Conservation (phyloP, 2,797 vertebrate species). For the Scleropages formosus region DNA sequence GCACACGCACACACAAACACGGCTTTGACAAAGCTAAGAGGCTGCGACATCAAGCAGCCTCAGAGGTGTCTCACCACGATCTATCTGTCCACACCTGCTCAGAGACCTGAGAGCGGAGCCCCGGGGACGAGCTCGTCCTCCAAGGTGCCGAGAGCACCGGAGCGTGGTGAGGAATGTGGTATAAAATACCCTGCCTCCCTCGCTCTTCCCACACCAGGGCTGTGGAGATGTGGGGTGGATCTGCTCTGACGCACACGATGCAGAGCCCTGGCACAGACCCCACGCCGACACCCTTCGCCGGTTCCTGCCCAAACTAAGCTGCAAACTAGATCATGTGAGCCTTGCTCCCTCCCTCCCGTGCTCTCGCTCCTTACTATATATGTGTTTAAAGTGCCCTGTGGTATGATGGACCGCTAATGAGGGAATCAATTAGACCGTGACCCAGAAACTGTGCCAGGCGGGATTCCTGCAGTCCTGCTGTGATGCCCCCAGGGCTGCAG, state of each 20-base stretch:
- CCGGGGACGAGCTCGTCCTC: not conserved
- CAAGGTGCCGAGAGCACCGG: not conserved
- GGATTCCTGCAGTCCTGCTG: conserved; percentile 62
- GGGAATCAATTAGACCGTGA: conserved; percentile 88
- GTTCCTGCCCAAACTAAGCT: not conserved
- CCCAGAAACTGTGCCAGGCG: conserved; percentile 86
- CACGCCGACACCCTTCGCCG: not conserved
- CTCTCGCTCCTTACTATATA: conserved; percentile 36
- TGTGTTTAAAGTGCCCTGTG: conserved; percentile 71
- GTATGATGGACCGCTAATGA: conserved; percentile 79
- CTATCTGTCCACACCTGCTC: too few species aligned
- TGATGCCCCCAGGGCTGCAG: conserved; percentile 47
- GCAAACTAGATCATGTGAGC: not conserved
- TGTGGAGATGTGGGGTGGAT: not conserved
- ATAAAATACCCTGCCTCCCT: conserved; percentile 11
- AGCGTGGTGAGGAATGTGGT: not conserved
- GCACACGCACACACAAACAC: not conserved
- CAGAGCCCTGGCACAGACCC: not conserved
- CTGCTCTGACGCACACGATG: not conserved
- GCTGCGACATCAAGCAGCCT: too few species aligned
- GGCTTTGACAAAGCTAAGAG: not conserved
- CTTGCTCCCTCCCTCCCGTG: conserved; percentile 19
- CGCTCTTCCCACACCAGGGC: conserved; percentile 23
- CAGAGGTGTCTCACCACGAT: too few species aligned
- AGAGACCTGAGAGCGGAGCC: not conserved